Evolutionary conservation across 2,888 invertebrate species (phyloP).

Genomic region (Vesta saturnalis): DNA sequence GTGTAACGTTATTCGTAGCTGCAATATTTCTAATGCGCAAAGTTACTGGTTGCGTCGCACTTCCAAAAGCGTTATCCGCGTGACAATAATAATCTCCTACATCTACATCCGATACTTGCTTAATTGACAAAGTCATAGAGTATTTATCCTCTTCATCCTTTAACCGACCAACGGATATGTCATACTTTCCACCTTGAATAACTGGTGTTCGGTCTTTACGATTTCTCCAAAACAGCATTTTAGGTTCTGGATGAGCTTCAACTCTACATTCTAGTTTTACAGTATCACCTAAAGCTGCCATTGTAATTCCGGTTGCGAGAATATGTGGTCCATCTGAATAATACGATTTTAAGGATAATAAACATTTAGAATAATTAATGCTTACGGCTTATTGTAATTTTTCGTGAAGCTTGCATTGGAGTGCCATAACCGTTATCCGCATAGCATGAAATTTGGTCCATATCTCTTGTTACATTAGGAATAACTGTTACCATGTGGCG

Average conservation of each 20-base stretch:
- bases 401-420: slow-evolving; percentile 84
- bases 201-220: slow-evolving; percentile 78
- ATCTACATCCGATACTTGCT: slow-evolving; percentile 74
- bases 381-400: slow-evolving; percentile 85
- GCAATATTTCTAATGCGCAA: slow-evolving; percentile 74
- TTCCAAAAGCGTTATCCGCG: slow-evolving; percentile 85
- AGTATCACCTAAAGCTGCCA: slow-evolving; percentile 79
- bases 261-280: slow-evolving; percentile 82
- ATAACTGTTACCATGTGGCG: slow-evolving; percentile 89
- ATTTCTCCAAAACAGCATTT: slow-evolving; percentile 84
- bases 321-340: slow-evolving; percentile 77
- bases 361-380: slow-evolving; percentile 42
- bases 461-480: slow-evolving; percentile 84
- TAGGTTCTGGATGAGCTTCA: slow-evolving; percentile 81
- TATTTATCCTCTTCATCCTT: slow-evolving; percentile 75
- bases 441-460: slow-evolving; percentile 88
- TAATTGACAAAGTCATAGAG: slow-evolving; percentile 79
- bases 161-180: slow-evolving; percentile 69
- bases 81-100: slow-evolving; percentile 86
- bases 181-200: slow-evolving; percentile 80
- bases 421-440: slow-evolving; percentile 90
- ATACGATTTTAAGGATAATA: neutral
- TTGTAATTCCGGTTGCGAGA: slow-evolving; percentile 80
- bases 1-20: slow-evolving; percentile 76
- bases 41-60: slow-evolving; percentile 76